Base-by-base conservation (phyloP, 2,113 vertebrate genomes). In the Atlantisia rogersi region DNA sequence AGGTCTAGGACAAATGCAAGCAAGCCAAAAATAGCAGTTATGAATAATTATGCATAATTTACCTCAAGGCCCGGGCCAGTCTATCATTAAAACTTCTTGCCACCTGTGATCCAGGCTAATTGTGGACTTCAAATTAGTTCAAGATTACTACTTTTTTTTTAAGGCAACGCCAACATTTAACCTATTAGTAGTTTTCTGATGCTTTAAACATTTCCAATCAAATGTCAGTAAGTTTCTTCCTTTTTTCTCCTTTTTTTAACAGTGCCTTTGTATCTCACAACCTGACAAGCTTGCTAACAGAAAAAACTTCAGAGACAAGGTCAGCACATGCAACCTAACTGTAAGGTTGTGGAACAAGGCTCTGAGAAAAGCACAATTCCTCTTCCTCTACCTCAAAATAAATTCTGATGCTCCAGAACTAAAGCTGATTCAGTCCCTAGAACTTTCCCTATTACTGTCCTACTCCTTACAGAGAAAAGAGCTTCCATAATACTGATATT, bases 31-130 rank as follows among this genome's bases (percentile, higher is more conserved):
- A 98, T 99, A 99, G 98, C 98, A 98, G 98, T 99, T 98, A 98
- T 98, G 98, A 99, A 98, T 99, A 99, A 99, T 99, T 99, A 99
- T 98, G 98, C 98, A 98, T 99, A 98, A 99, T 99, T 99, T 99
- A 99, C 98, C 98, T 99, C 99, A 99, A 99, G 98, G 98, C 97
- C 98, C 98, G 96, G 97, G 97, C 98, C 97, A 96, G 94, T 96
- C 97, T 97, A 97, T 97, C 96, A 98, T 97, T 98, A 98, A 97
- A 98, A 98, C 95, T 97, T 97, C 95, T 98, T 97, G 95, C 98
- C 98, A 98, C 97, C 97, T 97, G 96, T 98, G 97, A 98, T 97
- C 96, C 94, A 35, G 10, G 80, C 86, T 98, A 98, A 97, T 96
- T 97, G 87, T 44, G 91, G 96, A 96, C 92, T 97, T 97, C 11